These are phyloP conservation scores for Tupaia chinensis DNA, from an alignment of 2,113 vertebrate genomes.

Conservation along the genomic window DNA sequence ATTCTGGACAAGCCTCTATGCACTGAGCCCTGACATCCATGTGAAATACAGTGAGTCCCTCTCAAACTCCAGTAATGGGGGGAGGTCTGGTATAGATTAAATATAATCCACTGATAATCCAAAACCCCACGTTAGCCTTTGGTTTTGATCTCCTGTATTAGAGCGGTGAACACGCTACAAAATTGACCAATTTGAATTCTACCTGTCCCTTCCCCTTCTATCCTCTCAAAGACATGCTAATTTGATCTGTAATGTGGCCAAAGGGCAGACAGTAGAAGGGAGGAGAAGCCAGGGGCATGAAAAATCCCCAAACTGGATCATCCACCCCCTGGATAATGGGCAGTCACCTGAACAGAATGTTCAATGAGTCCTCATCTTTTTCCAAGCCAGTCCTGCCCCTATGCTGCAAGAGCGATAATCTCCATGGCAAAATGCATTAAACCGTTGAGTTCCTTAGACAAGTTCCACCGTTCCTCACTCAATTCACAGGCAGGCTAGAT, in stretches of 20 bases:
- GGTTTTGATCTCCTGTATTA: slow-evolving; percentile 73
- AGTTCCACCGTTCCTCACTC: slow-evolving; percentile 19
- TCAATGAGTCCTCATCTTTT: background rate
- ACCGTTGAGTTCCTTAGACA: slow-evolving; percentile 53
- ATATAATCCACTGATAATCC: slow-evolving; percentile 71
- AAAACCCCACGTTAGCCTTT: slow-evolving; percentile 41
- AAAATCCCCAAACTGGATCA: slow-evolving; percentile 83
- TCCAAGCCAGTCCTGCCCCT: background rate
- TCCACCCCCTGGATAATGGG: slow-evolving; percentile 76
- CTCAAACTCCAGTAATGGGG: slow-evolving; percentile 7
- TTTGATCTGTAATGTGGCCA: slow-evolving; percentile 80
- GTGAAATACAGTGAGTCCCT: slow-evolving; percentile 14
- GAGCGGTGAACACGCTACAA: slow-evolving; percentile 50
- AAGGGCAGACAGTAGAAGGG: slow-evolving; percentile 81
- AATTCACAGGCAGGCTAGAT: background rate
- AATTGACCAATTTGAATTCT: slow-evolving; percentile 77
- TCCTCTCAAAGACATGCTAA: slow-evolving; percentile 79
- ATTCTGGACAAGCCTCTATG: background rate
- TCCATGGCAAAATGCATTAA: slow-evolving; percentile 73
- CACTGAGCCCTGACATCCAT: background rate
- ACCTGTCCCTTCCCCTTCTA: slow-evolving; percentile 75
- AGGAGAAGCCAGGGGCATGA: slow-evolving; percentile 83
- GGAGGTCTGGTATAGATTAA: slow-evolving; percentile 63
- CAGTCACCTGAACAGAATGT: slow-evolving; percentile 67
- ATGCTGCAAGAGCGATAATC: slow-evolving; percentile 57